These are phyloP conservation scores for Ophion ventricosus DNA, from an alignment of 2,888 invertebrate species.

Conservation along the genomic window DNA sequence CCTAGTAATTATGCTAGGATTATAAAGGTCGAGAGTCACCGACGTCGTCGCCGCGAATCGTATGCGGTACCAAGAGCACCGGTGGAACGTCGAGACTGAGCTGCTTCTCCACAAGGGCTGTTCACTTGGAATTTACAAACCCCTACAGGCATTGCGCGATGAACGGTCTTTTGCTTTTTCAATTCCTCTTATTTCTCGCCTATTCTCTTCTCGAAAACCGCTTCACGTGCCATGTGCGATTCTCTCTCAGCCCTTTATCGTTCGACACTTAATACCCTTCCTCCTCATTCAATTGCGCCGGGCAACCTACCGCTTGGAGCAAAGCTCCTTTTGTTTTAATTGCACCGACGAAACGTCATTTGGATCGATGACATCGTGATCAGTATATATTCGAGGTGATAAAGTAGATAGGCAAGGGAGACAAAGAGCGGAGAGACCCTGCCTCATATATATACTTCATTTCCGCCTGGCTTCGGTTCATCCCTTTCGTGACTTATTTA, in stretches of 20 bases:
- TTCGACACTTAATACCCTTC: conserved; percentile 48
- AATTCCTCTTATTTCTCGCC: conserved; percentile 53
- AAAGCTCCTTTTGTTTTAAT: conserved; percentile 16
- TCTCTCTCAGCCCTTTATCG: conserved; percentile 73
- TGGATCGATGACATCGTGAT: conserved; percentile 38
- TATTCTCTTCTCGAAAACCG: conserved; percentile 18
- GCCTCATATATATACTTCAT: conserved; percentile 9
- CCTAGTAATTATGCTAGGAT: conserved; percentile 82
- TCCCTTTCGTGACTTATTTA: conserved; percentile 77
- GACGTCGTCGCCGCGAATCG: conserved; percentile 66
- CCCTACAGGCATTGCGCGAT: conserved; percentile 58
- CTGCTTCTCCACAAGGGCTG: conserved; percentile 77
- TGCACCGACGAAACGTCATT: background rate
- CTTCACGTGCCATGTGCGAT: conserved; percentile 67
- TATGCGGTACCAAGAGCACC: conserved; percentile 39
- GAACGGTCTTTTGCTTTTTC: conserved; percentile 50
- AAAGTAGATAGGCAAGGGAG: background rate
- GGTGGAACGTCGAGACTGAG: conserved; percentile 54
- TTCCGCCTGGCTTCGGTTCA: conserved; percentile 56
- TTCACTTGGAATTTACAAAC: conserved; percentile 82
- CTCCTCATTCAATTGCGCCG: background rate
- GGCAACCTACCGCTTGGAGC: background rate
- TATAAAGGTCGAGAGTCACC: conserved; percentile 82
- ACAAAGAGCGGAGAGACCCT: background rate
- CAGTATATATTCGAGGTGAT: background rate